Evolutionary conservation across 2,797 vertebrate species (phyloP).

Genomic region (Anas flavirostris): DNA sequence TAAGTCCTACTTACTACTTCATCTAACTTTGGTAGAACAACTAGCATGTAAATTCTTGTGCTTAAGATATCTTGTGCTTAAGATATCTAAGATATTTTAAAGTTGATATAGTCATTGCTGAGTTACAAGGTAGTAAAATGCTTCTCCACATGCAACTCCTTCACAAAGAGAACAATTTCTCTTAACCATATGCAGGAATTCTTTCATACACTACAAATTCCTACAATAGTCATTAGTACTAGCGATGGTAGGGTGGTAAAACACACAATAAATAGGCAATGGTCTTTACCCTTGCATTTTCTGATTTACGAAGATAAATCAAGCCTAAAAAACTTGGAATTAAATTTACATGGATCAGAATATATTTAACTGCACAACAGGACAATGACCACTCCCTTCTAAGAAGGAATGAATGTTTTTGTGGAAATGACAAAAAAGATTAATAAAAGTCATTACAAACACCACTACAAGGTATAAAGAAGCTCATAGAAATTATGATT

Average conservation of each 20-base stretch:
- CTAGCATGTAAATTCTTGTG: background rate
- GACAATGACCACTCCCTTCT: background rate
- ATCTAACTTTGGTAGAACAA: background rate
- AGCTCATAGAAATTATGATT: background rate
- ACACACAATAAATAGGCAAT: background rate
- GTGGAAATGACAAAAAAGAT: background rate
- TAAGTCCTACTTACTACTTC: background rate
- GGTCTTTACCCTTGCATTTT: background rate
- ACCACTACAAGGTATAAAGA: background rate
- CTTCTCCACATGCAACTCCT: background rate
- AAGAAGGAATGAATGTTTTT: background rate
- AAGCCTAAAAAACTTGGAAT: background rate
- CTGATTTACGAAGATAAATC: background rate
- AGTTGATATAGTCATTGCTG: background rate
- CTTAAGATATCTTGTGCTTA: background rate
- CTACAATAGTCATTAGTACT: background rate
- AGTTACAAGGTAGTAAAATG: background rate
- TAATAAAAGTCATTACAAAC: background rate
- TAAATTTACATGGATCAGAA: background rate
- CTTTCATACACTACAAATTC: background rate
- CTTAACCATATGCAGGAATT: background rate
- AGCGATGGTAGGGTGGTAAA: background rate
- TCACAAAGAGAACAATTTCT: background rate
- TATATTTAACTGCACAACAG: background rate
- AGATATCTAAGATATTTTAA: background rate